Evolutionary conservation across 2,888 invertebrate genomes (phyloP), one percentile per base, ranked within the genome.

Genomic region (Linnaemya tessellans): DNA sequence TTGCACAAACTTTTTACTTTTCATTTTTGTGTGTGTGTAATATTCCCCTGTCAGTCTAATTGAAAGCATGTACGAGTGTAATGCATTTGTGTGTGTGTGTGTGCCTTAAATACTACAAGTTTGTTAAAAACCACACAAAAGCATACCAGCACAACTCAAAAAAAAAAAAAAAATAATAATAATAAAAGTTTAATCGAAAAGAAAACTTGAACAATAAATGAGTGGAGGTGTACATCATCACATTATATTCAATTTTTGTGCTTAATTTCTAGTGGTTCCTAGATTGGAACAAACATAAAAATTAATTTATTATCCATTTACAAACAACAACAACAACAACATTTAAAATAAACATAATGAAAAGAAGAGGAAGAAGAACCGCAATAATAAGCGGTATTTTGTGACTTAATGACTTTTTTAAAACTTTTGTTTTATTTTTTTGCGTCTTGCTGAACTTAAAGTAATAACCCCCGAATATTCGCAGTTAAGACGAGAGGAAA

Each of bases 151-250:
- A 49, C 25, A 41, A 51, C 5, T 9, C n/a, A n/a, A n/a, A n/a
- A n/a, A n/a, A n/a, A n/a, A n/a, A n/a, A n/a, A n/a, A n/a, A 30
- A 30, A 30, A 3, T 3, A 30, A 30, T 30, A 74, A 64, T 64
- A 22, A 68, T 35, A 68, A 74, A 83, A 79, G 68, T 74, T 84
- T 68, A 79, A 74, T 79, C 83, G 46, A 74, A 84, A 62, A 54
- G 43, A 74, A 73, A 84, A 74, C 64, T 68, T 18, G 35, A 25
- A 11, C 35, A 74, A 18, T 51, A 62, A 79, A 58, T 67, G 67
- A 62, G 51, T 73, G 22, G 73, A 74, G 49, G 18, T 77, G 43
- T 56, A 65, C 35, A 35, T 15, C 73, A 60, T 60, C 41, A 43
- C 60, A 70, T 70, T 18, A 41, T 18, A 60, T 70, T 70, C n/a